Evolutionary conservation across 2,113 vertebrate genomes (phyloP).

Genomic region (Eclectus roratus): DNA sequence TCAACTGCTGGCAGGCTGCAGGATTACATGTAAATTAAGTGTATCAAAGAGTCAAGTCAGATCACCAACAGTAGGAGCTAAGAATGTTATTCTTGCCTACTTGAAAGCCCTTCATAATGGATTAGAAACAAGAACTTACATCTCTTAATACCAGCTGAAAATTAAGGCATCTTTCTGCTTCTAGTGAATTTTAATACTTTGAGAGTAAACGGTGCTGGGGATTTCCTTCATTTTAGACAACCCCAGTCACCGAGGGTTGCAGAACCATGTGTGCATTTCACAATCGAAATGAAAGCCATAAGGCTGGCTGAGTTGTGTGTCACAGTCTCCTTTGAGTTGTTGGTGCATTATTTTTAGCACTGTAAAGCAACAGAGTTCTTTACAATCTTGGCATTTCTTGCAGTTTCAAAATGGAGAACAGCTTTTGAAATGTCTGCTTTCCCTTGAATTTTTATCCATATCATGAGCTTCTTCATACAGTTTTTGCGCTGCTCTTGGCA

Average conservation of each 20-base stretch:
- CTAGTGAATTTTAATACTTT: slow-evolving; percentile 47
- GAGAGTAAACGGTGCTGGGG: background rate
- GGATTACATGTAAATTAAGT: slow-evolving; percentile 75
- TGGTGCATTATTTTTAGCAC: slow-evolving; percentile 53
- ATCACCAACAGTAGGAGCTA: slow-evolving; percentile 40
- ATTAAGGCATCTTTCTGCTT: slow-evolving; percentile 9
- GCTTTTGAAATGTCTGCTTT: slow-evolving; percentile 8
- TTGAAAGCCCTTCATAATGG: slow-evolving; percentile 63
- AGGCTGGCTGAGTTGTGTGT: slow-evolving; percentile 15
- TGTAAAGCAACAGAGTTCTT: background rate
- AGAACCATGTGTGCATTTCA: background rate
- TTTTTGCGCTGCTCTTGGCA: background rate
- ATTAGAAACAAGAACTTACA: slow-evolving; percentile 69
- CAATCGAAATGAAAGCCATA: slow-evolving; percentile 31
- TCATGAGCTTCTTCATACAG: background rate
- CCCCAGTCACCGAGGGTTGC: background rate
- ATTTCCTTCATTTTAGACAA: slow-evolving; percentile 62
- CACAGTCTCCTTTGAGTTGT: background rate
- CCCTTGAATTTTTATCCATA: background rate
- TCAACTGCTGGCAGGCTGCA: slow-evolving; percentile 67
- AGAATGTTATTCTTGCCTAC: slow-evolving; percentile 41
- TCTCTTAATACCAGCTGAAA: slow-evolving; percentile 55
- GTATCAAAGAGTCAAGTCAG: slow-evolving; percentile 58
- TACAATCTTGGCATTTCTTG: slow-evolving; percentile 29
- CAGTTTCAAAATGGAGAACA: slow-evolving; percentile 47